Evolutionary conservation across 1,140 invertebrate species (phyloP), one percentile per base, ranked within the genome.

Genomic region (Chironomus tepperi): DNA sequence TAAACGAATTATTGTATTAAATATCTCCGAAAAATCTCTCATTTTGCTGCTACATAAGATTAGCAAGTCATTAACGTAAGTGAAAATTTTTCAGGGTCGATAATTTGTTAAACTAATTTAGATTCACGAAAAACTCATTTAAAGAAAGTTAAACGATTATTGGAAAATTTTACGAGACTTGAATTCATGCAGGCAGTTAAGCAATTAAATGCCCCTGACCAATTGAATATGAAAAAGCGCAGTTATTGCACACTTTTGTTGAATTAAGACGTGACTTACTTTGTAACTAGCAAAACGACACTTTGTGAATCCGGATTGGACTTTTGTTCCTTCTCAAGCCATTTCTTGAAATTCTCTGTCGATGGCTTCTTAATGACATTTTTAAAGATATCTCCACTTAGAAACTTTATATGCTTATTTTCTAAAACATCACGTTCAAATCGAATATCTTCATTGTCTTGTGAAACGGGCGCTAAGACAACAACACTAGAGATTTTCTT

Each of bases 401-500:
- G 79, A 76, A 88, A 87, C 79, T 87, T 87, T 8, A 89, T 85
- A 77, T 87, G 86, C 79, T 86, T 86, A 76, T 84, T 80, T 74
- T 84, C 85, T 75, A 79, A 81, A 3, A 84, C 78, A 43, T 84
- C 82, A 76, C 84, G 79, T 75, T 86, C 83, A 21, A 81, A 76
- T 77, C 85, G 79, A 70, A 77, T 77, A 73, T 83, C 82, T 24
- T 84, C 82, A 75, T 76, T 74, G 24, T 24, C 64, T 18, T 75
- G 77, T 79, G 90, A 87, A 2, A 94, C 89, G 0, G 92, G 92
- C 1, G 92, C 91, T 74, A 94, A 81, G 7, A 94, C 91, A 2
- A 94, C 92, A 3, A 94, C 91, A 77, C 91, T 93, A 1, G 90
- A 89, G 5, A 94, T 89, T 79, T 87, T 88, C 77, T 89, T 89